A percentile compares a stretch with the other conserved stretches of the same genome.
Evolutionary conservation across 92 coral and sea anemone species (phyloP).

Genomic region (Blastomussa wellsi): DNA sequence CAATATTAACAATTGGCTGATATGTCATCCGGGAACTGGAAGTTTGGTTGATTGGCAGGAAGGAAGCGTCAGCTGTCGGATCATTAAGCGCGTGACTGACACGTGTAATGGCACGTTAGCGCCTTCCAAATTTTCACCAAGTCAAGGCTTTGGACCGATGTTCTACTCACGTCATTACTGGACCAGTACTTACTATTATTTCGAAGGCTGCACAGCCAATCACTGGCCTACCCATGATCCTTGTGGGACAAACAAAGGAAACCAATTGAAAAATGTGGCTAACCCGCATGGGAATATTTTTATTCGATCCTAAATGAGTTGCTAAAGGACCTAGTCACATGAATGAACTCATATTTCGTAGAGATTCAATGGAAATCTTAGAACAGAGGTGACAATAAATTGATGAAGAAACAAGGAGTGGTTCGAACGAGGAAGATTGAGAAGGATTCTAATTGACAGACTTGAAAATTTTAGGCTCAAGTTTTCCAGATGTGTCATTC

Average conservation of each 20-base stretch:
- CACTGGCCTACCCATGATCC: conserved; percentile 76
- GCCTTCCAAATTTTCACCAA: background rate
- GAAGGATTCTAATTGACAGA: no score
- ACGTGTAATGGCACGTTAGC: conserved; percentile 9
- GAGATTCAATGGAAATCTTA: no score
- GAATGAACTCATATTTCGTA: no score
- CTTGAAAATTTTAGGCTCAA: no score
- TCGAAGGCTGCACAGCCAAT: conserved; percentile 48
- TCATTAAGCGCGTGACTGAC: conserved; percentile 28
- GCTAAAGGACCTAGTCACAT: no score
- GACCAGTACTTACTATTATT: conserved; percentile 35
- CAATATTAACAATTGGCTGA: conserved; percentile 72
- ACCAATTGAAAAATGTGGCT: conserved; percentile 47
- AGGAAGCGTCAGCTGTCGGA: conserved; percentile 44
- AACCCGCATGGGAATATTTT: conserved; percentile 69
- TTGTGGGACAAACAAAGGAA: conserved; percentile 34
- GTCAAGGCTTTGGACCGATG: background rate
- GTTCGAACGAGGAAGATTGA: no score
- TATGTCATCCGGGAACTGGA: conserved; percentile 57
- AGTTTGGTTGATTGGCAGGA: conserved; percentile 56
- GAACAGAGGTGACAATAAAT: no score
- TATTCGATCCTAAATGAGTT: conserved; percentile 27
- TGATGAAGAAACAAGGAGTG: no score
- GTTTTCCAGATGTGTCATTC: no score
- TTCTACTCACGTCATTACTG: background rate